Evolutionary conservation across 2,888 invertebrate species (phyloP), one percentile per base, ranked within the genome.

Genomic region (Temnothorax unifasciatus): DNA sequence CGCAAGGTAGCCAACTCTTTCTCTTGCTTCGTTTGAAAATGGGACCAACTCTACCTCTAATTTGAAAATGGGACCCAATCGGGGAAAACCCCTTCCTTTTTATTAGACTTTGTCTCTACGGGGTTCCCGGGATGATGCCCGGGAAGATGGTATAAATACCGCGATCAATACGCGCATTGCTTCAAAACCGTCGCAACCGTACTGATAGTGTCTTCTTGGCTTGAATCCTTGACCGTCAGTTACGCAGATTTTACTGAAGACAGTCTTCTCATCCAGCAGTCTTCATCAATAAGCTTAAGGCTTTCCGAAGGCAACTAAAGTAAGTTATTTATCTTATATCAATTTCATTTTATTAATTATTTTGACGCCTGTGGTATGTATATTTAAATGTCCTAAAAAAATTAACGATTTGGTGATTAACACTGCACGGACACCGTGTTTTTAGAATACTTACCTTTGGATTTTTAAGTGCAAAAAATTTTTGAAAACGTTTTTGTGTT

Each of bases 251-350:
- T 25, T 18, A 11, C 38, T 38, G 38, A 38, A 71, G 15, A 38
- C 29, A 11, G 4, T 50, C 68, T 69, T 34, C 5, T 11, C 13
- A 21, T 50, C 1, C 11, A 29, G 3, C 34, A 29, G 34, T 34
- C 34, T 34, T 34, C 34, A 47, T 1, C 4, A 44, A 44, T 0
- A 44, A 44, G 44, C 15, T 29, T 29, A 29, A 29, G 29, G 29
- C 0, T 47, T 47, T n/a, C 1, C 2, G 21, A 54, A 29, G 29
- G 29, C 0, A 29, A 29, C 29, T 29, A 29, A 29, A 61, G 61
- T 74, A 44, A 74, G 74, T 29, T 61, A 61, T 73, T 44, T n/a
- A 8, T 59, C 9, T 15, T 3, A 57, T 61, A 57, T 61, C 15
- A 41, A 41, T 74, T 61, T 61, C 3, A 50, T n/a, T 13, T 29